These are phyloP conservation scores for Chirona hameri DNA, from an alignment of 2,888 invertebrate species.

Conservation along the genomic window DNA sequence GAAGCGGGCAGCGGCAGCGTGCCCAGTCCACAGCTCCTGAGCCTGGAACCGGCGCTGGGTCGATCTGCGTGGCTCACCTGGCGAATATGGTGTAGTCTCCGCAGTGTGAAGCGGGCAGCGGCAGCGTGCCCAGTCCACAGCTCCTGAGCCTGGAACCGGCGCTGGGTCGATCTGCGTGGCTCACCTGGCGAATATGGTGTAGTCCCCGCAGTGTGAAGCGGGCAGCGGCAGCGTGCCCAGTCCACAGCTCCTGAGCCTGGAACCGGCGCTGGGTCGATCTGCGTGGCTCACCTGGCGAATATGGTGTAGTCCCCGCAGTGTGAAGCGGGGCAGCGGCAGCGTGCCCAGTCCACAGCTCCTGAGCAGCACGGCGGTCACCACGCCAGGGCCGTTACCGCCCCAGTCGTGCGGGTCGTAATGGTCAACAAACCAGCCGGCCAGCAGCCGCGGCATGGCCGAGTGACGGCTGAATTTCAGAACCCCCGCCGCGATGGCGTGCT, in stretches of 20 bases:
- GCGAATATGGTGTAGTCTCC: no score
- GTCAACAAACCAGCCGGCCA: constrained; percentile 32
- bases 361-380: constrained; percentile 34
- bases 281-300: not conserved
- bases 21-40: constrained; percentile 29
- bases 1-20: not conserved
- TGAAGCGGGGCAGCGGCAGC: not conserved
- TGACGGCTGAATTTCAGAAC: constrained; percentile 34
- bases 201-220: no score
- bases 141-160: not conserved
- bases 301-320: not conserved
- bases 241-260: constrained; percentile 31
- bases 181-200: no score
- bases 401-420: constrained; percentile 36
- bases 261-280: no score
- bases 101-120: no score
- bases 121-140: constrained; percentile 24
- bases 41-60: no score
- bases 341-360: constrained; percentile 27
- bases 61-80: no score
- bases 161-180: no score
- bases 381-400: constrained; percentile 38
- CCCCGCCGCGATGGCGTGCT: constrained; percentile 34
- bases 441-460: constrained; percentile 31
- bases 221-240: not conserved